Percentiles rank a stretch among this genome's conserved stretches.
Conservation (phyloP, 2,113 vertebrate genomes). For the Oryzias celebensis region DNA sequence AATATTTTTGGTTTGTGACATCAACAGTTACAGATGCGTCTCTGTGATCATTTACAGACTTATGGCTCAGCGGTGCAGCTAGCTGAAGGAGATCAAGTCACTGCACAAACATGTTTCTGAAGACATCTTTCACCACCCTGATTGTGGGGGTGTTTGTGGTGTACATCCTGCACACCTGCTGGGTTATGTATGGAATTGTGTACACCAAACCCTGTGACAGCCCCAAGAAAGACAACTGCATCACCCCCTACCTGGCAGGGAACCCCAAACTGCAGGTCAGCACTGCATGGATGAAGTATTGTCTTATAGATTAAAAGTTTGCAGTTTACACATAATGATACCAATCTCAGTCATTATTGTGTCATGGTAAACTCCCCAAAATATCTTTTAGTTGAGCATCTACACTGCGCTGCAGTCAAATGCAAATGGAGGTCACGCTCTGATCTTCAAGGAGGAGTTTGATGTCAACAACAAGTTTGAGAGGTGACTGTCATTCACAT, state of each 20-base stretch:
- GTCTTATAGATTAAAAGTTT: neutral
- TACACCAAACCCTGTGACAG: slow-evolving; percentile 89
- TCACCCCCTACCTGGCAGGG: slow-evolving; percentile 85
- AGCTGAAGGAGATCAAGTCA: slow-evolving; percentile 22
- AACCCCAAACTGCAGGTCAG: slow-evolving; percentile 89
- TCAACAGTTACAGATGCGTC: neutral
- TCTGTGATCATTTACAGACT: slow-evolving; percentile 32
- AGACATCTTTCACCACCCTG: slow-evolving; percentile 89
- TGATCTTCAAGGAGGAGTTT: slow-evolving; percentile 90
- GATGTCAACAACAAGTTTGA: slow-evolving; percentile 91
- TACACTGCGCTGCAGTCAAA: slow-evolving; percentile 84
- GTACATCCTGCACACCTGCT: slow-evolving; percentile 95
- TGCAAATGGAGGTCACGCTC: slow-evolving; percentile 85
- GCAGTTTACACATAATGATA: neutral
- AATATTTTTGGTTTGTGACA: neutral
- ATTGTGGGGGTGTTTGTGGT: slow-evolving; percentile 91
- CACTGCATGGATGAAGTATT: no score
- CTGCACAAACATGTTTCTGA: slow-evolving; percentile 72
- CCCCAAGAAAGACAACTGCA: slow-evolving; percentile 75
- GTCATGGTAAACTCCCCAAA: no score
- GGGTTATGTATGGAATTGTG: slow-evolving; percentile 97
- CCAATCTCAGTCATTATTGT: no score
- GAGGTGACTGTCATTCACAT: slow-evolving; percentile 72
- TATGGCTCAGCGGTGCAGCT: slow-evolving; percentile 51
- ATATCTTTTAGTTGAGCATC: slow-evolving; percentile 83